Evolutionary conservation across 2,113 vertebrate genomes (phyloP), one percentile per base, ranked within the genome.

Genomic region (Scopus umbretta): DNA sequence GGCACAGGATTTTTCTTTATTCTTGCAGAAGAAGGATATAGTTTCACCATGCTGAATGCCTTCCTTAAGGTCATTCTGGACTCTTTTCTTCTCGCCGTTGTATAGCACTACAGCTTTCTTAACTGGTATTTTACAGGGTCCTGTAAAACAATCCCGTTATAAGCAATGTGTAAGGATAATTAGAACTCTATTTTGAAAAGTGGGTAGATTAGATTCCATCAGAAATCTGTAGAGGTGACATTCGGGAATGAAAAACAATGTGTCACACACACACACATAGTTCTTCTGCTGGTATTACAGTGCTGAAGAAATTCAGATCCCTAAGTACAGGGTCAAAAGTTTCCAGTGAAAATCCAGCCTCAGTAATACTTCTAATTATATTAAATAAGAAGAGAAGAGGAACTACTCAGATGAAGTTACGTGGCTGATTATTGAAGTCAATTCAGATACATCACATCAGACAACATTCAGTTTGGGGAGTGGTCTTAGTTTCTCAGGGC

Each of bases 1-100:
- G 80, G 99, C 98, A 79, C 99, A 99, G 10, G 97, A 97, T n/a
- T 98, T 97, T 16, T 97, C 93, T 80, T 98, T 98, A 58, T 99
- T 98, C 96, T 98, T 97, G 97, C 99, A 99, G 95, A 98, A 99
- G 96, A 99, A 99, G 70, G 94, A 98, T 3, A 99, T 88, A 1
- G 61, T 97, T 56, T 99, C 98, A 18, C 96, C 95, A 2, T 99
- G 99, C 12, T 94, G 96, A 59, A 99, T 97, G 70, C 98, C 97
- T 80, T 98, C 98, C 84, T 98, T 98, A 42, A 98, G 98, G 62
- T 98, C 97, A 0, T 98, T 97, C 81, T 97, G 96, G 20, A 99
- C 98, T 92, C 98, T 98, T 13, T 98, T 95, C 97, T 98, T 99
- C 88, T 96, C 97, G 2, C 96, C 95, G 0, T 98, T 98, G 90